These are phyloP conservation scores for Zonitis immaculata DNA, from an alignment of 2,888 invertebrate genomes.

Conservation along the genomic window DNA sequence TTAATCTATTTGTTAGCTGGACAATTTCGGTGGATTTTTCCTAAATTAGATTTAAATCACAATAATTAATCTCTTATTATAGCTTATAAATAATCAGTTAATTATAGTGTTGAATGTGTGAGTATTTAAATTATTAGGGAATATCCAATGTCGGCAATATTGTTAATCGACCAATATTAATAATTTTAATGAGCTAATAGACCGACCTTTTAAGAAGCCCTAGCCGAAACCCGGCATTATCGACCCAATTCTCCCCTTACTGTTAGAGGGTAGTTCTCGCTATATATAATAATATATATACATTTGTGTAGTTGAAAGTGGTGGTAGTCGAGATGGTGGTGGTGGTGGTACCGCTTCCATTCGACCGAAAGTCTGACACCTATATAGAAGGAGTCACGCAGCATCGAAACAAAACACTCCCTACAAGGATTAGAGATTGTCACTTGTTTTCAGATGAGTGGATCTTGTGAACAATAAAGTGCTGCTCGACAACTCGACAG, in stretches of 20 bases:
- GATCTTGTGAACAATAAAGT: conserved; percentile 40
- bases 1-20: no score
- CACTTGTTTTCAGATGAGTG: conserved; percentile 42
- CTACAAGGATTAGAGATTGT: conserved; percentile 43
- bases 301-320: background rate
- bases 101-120: no score
- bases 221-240: conserved; percentile 41
- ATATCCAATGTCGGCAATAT: conserved; percentile 19
- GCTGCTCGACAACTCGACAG: conserved; percentile 32
- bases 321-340: conserved; percentile 17
- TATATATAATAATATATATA: background rate
- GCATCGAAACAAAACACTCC: conserved; percentile 42
- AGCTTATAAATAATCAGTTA: conserved; percentile 28
- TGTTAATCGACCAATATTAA: conserved; percentile 28
- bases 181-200: conserved; percentile 41
- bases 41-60: conserved; percentile 16
- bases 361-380: conserved; percentile 37
- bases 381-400: conserved; percentile 41
- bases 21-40: no score
- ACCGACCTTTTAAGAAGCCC: conserved; percentile 40
- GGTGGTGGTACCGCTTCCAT: conserved; percentile 18
- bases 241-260: conserved; percentile 29
- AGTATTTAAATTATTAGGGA: no score
- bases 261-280: background rate
- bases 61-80: conserved; percentile 17